Base-by-base conservation (phyloP, 2,113 vertebrate genomes). In the Otus sunia region DNA sequence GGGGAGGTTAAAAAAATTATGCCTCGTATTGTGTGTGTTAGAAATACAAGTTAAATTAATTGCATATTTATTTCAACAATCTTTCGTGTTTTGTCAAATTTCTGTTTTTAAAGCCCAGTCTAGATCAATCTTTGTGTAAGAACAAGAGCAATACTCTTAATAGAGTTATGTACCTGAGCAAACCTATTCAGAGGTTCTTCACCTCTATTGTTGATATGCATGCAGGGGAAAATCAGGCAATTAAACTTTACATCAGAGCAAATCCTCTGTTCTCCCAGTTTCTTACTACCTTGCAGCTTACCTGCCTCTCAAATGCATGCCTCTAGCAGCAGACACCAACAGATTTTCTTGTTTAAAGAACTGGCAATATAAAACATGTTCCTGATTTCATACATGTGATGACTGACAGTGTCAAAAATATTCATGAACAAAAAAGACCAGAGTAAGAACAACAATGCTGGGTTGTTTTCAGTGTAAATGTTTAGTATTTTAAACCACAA, bases 1-100 rank as follows among this genome's bases (percentile, higher is more conserved):
- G 30, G 32, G 22, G n/a, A 90, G 75, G 52, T 77, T 84, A 84
- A 94, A 96, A 94, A 93, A 92, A 94, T 94, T 93, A 88, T 74
- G 17, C 18, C 34, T 92, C 13, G 19, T 78, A 96, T 92, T 88
- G 71, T 86, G 50, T 59, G 30, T 64, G 67, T 56, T 95, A 73
- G 36, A 92, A 97, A 97, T 62, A 96, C 67, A 93, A 86, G 87
- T 93, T 90, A 86, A 96, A 97, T 90, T 96, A 95, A 94, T 95
- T 59, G 43, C 74, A 94, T 27, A 32, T 88, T 73, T 94, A 84
- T 95, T 96, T 95, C 93, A 94, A 88, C 82, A 88, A 60, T 67
- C 23, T 88, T 88, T 37, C 0, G 1, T 83, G 36, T 55, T 94
- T 94, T 88, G 66, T 85, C 69, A 82, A 78, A 67, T 64, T 83